Conservation (phyloP, 2,797 vertebrate genomes). For the Heliangelus exortis region DNA sequence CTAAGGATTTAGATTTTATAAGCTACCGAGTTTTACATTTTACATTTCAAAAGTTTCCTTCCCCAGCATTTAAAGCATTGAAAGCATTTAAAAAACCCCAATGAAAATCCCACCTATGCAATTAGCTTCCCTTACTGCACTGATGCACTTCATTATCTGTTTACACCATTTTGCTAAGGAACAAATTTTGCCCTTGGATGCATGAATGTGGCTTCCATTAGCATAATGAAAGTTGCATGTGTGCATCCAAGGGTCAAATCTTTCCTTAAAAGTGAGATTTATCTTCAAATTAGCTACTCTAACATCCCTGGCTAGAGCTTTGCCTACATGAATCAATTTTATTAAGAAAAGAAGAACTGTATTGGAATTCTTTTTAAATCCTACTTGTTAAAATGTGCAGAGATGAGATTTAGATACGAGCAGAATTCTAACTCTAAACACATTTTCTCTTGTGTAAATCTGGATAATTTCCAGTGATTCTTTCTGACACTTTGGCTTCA, state of each 20-base stretch:
- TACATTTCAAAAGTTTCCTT: constrained; percentile 4
- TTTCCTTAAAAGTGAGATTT: constrained; percentile 62
- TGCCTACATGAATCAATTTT: constrained; percentile 47
- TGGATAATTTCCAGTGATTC: neutral
- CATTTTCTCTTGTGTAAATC: constrained; percentile 27
- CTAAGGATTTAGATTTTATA: neutral
- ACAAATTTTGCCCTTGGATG: constrained; percentile 30
- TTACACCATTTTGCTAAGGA: constrained; percentile 29
- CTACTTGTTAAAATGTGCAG: constrained; percentile 22
- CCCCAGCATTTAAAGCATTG: neutral
- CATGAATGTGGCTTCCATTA: constrained; percentile 42
- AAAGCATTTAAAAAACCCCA: no score
- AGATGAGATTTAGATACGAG: constrained; percentile 35
- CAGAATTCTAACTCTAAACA: neutral
- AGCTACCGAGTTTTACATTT: neutral
- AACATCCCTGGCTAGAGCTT: constrained; percentile 33
- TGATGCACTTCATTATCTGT: constrained; percentile 50
- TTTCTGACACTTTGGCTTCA: neutral
- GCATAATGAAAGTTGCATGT: constrained; percentile 49
- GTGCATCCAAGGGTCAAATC: constrained; percentile 50
- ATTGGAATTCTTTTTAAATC: constrained; percentile 33
- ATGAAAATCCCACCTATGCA: neutral
- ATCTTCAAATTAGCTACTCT: constrained; percentile 62
- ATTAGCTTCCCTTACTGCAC: constrained; percentile 11
- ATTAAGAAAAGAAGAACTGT: constrained; percentile 56